These are phyloP conservation scores for Drymodes brunneopygia DNA, from an alignment of 2,113 vertebrate genomes.

Conservation along the genomic window DNA sequence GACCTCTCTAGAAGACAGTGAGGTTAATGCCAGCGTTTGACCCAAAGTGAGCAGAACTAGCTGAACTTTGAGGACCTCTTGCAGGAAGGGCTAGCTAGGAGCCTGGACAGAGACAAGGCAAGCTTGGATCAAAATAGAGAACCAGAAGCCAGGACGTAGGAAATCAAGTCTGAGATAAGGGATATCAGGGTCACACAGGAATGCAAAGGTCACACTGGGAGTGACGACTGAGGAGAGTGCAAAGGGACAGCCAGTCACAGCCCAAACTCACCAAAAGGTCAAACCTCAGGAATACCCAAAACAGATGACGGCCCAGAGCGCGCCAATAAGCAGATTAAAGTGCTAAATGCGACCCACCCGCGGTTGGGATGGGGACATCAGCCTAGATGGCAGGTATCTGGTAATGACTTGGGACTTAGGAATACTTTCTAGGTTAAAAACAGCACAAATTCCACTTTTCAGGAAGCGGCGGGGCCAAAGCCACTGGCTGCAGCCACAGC, in stretches of 20 bases:
- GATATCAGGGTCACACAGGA: neutral
- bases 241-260: neutral
- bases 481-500: neutral
- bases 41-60: neutral
- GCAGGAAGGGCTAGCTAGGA: neutral
- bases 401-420: neutral
- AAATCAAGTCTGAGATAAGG: neutral
- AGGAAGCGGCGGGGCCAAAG: neutral
- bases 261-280: neutral
- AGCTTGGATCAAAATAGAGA: neutral
- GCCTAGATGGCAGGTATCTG: neutral
- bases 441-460: neutral
- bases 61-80: neutral
- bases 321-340: neutral
- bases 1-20: neutral
- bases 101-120: accelerated
- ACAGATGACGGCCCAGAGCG: neutral
- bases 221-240: accelerated
- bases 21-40: neutral
- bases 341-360: neutral
- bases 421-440: neutral
- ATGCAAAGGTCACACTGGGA: neutral
- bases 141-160: neutral
- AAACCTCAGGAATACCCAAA: neutral
- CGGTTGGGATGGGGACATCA: neutral